These are phyloP conservation scores for Cavia aperea DNA, from an alignment of 2,113 vertebrate genomes.

Conservation along the genomic window DNA sequence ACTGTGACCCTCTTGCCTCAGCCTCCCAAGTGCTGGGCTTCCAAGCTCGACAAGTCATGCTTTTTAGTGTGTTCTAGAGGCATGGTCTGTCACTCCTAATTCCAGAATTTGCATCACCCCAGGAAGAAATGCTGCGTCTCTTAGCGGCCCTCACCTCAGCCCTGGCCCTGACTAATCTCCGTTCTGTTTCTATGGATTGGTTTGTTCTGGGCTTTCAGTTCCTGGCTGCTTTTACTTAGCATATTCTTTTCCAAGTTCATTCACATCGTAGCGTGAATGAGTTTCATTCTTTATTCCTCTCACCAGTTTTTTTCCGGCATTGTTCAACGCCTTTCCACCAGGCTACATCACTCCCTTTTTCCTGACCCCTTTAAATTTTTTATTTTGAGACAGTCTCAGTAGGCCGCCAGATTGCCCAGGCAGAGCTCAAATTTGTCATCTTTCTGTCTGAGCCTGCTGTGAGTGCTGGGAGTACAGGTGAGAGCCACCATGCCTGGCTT, in stretches of 20 bases:
- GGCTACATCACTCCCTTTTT: background rate
- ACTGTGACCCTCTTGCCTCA: background rate
- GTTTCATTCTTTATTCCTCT: background rate
- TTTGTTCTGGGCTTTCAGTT: background rate
- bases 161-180: background rate
- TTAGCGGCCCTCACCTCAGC: background rate
- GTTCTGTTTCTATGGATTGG: background rate
- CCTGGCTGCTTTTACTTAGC: background rate
- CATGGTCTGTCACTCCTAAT: background rate
- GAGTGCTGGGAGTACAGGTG: background rate
- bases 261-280: background rate
- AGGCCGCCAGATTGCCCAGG: background rate
- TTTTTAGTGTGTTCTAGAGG: background rate
- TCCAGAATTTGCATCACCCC: background rate
- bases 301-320: background rate
- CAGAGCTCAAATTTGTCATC: background rate
- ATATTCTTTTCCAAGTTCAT: background rate
- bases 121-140: background rate
- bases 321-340: background rate
- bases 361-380: background rate
- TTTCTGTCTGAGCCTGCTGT: background rate
- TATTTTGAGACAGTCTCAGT: background rate
- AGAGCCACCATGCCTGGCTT: background rate
- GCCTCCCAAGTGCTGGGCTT: background rate
- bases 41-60: background rate